Conservation (phyloP, 2,113 vertebrate species). For the Suricata suricatta region DNA sequence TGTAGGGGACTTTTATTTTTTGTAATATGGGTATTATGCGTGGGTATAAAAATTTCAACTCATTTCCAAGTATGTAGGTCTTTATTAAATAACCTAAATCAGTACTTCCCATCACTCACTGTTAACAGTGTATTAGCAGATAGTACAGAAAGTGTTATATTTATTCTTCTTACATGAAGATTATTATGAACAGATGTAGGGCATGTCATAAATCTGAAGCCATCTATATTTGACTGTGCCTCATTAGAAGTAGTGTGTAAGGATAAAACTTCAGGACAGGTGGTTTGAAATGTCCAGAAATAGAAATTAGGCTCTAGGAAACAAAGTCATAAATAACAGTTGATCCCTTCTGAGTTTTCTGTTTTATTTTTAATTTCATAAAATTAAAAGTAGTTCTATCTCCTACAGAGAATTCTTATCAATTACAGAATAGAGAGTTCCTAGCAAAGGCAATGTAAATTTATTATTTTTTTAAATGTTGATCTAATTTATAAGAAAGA, state of each 20-base stretch:
- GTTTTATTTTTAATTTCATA: neutral
- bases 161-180: conserved; percentile 43
- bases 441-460: neutral
- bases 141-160: neutral
- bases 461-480: neutral
- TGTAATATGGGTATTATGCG: neutral
- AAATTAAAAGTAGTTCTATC: neutral
- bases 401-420: conserved; percentile 19
- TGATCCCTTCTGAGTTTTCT: neutral
- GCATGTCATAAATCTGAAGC: neutral
- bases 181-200: conserved; percentile 26
- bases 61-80: neutral
- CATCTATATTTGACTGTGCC: neutral
- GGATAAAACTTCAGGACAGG: neutral
- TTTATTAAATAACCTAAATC: conserved; percentile 13
- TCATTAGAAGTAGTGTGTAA: conserved; percentile 31
- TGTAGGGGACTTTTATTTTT: neutral
- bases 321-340: neutral
- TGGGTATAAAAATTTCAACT: neutral
- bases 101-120: neutral
- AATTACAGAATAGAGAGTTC: neutral
- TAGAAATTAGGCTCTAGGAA: neutral
- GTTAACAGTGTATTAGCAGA: neutral
- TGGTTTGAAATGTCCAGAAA: conserved; percentile 23
- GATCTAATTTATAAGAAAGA: conserved; percentile 1